These are phyloP conservation scores for Stegophylla sp. DNA, from an alignment of 2,888 invertebrate genomes.

Conservation along the genomic window DNA sequence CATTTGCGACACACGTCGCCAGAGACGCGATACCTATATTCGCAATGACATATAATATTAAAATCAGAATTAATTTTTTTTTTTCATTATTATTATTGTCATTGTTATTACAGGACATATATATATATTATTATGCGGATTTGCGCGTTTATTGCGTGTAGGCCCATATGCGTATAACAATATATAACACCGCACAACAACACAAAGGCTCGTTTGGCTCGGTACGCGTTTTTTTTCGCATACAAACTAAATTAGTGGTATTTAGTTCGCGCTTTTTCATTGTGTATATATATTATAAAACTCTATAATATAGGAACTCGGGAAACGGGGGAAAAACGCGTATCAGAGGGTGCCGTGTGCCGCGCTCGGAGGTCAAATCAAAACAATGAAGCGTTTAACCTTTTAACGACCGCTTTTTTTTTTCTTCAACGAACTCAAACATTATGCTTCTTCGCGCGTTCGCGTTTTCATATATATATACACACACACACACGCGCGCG, in stretches of 20 bases:
- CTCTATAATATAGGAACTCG: no score
- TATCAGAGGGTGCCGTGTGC: neutral
- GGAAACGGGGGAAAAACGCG: neutral
- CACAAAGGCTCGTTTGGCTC: neutral
- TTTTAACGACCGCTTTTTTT: constrained; percentile 41
- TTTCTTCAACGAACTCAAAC: neutral
- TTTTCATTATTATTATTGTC: no score
- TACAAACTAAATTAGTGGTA: neutral
- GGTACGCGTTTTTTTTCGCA: neutral
- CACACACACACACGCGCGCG: no score
- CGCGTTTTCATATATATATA: neutral
- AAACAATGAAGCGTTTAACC: constrained; percentile 35
- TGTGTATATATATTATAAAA: no score
- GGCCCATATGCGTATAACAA: neutral
- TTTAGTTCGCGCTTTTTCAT: neutral
- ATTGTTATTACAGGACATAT: no score
- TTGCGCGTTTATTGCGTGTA: neutral
- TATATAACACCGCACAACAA: no score
- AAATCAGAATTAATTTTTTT: neutral
- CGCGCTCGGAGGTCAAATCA: neutral
- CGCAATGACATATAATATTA: neutral
- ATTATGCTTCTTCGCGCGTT: no score
- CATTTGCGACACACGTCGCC: neutral
- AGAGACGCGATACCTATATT: no score
- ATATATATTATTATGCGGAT: no score